Conservation (phyloP, 2,888 invertebrate genomes). For the Calameuta idolon region DNA sequence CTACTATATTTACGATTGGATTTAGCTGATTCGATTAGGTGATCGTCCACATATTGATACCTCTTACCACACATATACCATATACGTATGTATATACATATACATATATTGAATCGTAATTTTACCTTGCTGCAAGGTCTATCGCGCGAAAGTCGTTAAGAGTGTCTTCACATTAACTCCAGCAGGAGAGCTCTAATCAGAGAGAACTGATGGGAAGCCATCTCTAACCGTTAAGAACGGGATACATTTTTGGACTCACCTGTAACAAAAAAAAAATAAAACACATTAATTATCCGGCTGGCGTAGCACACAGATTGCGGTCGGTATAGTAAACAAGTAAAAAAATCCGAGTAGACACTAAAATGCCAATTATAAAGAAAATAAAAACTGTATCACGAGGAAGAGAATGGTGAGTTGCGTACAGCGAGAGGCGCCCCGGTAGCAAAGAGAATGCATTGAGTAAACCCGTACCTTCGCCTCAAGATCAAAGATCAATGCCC, state of each 20-base stretch:
- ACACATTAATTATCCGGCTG: neutral
- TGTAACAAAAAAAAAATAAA: neutral
- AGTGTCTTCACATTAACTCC: neutral
- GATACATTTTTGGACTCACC: neutral
- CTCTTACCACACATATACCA: neutral
- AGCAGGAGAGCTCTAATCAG: neutral
- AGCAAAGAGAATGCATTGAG: constrained; percentile 30
- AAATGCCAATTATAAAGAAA: neutral
- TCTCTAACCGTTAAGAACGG: neutral
- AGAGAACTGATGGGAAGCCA: neutral
- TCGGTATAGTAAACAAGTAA: neutral
- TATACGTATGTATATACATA: neutral
- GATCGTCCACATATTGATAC: neutral
- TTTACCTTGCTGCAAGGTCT: neutral
- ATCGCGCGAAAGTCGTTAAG: neutral
- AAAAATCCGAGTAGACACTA: neutral
- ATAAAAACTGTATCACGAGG: neutral
- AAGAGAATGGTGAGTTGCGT: neutral
- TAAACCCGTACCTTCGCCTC: constrained; percentile 36
- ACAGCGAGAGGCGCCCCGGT: neutral
- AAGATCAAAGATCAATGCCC: constrained; percentile 50
- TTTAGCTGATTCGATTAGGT: constrained; percentile 21
- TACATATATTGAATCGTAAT: neutral
- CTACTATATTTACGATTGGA: neutral
- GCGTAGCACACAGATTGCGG: neutral